Percentiles rank a stretch among this genome's conserved stretches.
phyloP scores from a whole-genome alignment of 1,140 invertebrate genomes.

The Mercenaria mercenaria region DNA sequence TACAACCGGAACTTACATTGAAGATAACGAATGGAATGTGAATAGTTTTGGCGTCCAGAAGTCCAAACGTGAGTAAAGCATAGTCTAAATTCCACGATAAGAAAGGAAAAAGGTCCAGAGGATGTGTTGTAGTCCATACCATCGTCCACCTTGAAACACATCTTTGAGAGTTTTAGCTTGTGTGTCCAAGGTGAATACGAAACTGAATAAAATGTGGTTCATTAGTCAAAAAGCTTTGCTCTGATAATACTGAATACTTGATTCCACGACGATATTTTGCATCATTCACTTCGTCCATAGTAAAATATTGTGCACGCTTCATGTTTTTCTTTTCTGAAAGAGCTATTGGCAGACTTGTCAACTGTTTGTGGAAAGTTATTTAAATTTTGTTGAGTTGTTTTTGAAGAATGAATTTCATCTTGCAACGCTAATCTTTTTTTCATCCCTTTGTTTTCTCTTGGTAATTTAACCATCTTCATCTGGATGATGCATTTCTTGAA shows the following conservation, averaged over 20 bases:
- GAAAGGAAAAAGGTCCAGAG: background rate
- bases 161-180: background rate
- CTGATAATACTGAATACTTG: background rate
- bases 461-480: no score
- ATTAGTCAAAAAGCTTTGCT: background rate
- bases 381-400: no score
- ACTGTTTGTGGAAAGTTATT: no score
- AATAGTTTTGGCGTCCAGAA: slow-evolving; percentile 26
- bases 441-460: no score
- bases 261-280: background rate
- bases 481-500: no score
- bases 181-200: background rate
- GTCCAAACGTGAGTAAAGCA: background rate
- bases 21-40: background rate
- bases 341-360: no score
- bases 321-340: no score
- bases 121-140: slow-evolving; percentile 16
- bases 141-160: background rate
- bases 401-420: no score
- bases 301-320: no score
- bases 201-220: slow-evolving; percentile 7
- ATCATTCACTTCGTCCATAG: no score
- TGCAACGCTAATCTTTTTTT: no score
- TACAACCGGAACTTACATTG: background rate
- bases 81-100: slow-evolving; percentile 30